phyloP scores from a whole-genome alignment of 2,113 vertebrate genomes.

The Bos taurus region ARS-UCD2.0 NC_037348.1:22860001-22860500 shows the following conservation, averaged over 20 bases:
- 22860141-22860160: background rate
- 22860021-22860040: background rate
- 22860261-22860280: background rate
- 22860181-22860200: background rate
- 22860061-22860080: background rate
- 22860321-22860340: background rate
- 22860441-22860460: background rate
- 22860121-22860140: background rate
- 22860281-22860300: background rate
- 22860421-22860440: background rate
- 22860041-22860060: background rate
- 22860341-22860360: background rate
- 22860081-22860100: background rate
- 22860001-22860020: background rate
- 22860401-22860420: background rate
- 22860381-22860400: background rate
- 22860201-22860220: background rate
- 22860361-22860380: background rate
- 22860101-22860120: background rate
- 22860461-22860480: background rate
- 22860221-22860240: background rate
- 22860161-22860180: background rate
- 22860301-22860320: background rate
- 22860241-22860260: background rate
- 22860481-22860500: background rate